A percentile compares a stretch with the other conserved stretches of the same genome.
phyloP scores from a whole-genome alignment of 2,797 vertebrate genomes.

The Ara ararauna region DNA sequence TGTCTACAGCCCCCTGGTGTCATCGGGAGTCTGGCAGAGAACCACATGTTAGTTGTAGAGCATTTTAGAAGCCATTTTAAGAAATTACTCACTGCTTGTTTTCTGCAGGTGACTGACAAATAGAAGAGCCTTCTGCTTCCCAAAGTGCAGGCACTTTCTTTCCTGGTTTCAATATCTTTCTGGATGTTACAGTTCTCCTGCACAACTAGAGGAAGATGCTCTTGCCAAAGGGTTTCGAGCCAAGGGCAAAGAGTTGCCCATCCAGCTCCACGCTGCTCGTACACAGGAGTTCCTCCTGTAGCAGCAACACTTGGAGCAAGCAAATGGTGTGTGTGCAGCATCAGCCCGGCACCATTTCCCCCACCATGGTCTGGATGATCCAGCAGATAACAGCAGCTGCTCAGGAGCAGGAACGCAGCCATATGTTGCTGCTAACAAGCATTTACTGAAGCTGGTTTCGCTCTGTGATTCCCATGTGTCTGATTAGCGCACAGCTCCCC shows the following conservation, averaged over 20 bases:
- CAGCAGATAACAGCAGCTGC: constrained; percentile 44
- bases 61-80: not conserved
- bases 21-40: not conserved
- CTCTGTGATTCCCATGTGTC: constrained; percentile 35
- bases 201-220: not conserved
- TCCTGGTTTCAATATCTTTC: not conserved
- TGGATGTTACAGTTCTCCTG: fast-evolving
- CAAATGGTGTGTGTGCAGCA: not conserved
- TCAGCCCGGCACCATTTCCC: fast-evolving
- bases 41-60: not conserved
- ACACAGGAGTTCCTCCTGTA: not conserved
- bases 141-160: not conserved
- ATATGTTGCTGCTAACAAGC: constrained; percentile 60
- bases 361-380: not conserved
- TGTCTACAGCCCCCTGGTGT: not conserved
- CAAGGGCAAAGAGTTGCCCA: not conserved
- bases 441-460: constrained; percentile 33
- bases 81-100: not conserved
- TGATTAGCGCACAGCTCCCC: constrained; percentile 36
- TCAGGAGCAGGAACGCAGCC: not conserved
- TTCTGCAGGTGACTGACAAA: not conserved
- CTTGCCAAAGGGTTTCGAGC: fast-evolving
- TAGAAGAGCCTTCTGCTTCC: not conserved
- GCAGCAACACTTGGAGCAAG: not conserved
- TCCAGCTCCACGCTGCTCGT: fast-evolving